Base-by-base conservation (phyloP, 2,797 vertebrate species). In the Eleutherodactylus coqui region DNA sequence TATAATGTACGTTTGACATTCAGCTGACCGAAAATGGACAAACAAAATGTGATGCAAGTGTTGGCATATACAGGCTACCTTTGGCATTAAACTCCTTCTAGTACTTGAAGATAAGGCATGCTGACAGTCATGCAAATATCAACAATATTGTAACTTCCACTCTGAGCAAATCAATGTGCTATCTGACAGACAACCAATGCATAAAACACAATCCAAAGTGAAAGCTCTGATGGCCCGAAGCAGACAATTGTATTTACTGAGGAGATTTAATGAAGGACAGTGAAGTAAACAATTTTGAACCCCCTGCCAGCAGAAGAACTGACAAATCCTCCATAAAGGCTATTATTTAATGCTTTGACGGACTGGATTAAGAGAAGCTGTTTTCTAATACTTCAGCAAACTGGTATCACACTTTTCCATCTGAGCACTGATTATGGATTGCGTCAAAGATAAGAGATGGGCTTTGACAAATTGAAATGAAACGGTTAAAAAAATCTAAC, bases 191-290 rank as follows among this genome's bases (percentile, higher is more conserved):
- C 82, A 84, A 69, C 55, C 24, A 87, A 60, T 75, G 78, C 53
- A 75, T 87, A 73, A 84, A 87, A 55, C 51, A 67, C 80, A 80
- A 87, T 84, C 62, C 86, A 87, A 79, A 75, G 69, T 80, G 86
- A 86, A 76, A 55, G 79, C 85, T 51, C 58, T 45, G 79, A 84
- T 87, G 82, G 69, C 86, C 86, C 70, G 53, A n/a, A 84, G 86
- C 86, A 84, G 81, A 87, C 86, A 87, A 67, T 84, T 87, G 82
- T 87, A 87, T 87, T 87, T 87, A 79, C 82, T 75, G 76, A 84
- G 80, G 82, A 87, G 86, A 84, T 84, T 84, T 84, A 87, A 84
- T 87, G 82, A 87, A 80, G 86, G 69, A 73, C 69, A 80, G 67
- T 43, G 76, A 75, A 87, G 75, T 79, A 87, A 87, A 87, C 75